Base-by-base conservation (phyloP, 2,888 invertebrate genomes). In the Epinotia demarniana region DNA sequence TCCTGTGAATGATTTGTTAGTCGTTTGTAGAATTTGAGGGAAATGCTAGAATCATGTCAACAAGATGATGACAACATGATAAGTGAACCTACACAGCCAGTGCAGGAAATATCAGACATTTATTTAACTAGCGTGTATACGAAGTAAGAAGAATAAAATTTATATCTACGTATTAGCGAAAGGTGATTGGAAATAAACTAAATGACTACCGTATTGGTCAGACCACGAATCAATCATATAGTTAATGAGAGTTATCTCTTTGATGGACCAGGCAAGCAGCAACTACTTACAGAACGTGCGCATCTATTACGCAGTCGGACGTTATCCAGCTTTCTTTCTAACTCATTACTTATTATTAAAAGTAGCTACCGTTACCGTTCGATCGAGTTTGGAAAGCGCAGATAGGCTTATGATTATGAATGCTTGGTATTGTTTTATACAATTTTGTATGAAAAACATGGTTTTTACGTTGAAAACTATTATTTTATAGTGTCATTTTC, bases 311-410 rank as follows among this genome's bases (percentile, higher is more conserved):
- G 77, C 73, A 81, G 83, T 82, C 83, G 83, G 79, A 85, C 81
- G 82, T 86, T 88, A 89, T 89, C 87, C 88, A 85, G 87, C 87
- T 85, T 89, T 89, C 88, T 87, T 88, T 86, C 81, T 81, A 80
- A 78, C 85, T 89, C 90, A 92, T 92, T 91, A 91, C 86, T 92
- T 90, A 92, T 88, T 92, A 92, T 91, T 92, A 89, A 86, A 90
- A 88, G 83, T 84, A 82, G 91, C 92, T 92, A 90, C 93, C 88
- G 92, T 88, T 89, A 88, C 82, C 79, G 76, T 71, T 77, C 77
- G 70, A 60, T 61, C 60, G 83, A 76, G 79, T 81, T 84, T 74
- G 69, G 80, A 86, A 86, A 60, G 72, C 72, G 75, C 84, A 87
- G 84, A 86, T 75, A 76, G 76, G 75, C 18, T 62, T 33, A 77